A percentile compares a stretch with the other conserved stretches of the same genome.
Conservation (phyloP, 2,888 invertebrate genomes). For the Phalera bucephala region DNA sequence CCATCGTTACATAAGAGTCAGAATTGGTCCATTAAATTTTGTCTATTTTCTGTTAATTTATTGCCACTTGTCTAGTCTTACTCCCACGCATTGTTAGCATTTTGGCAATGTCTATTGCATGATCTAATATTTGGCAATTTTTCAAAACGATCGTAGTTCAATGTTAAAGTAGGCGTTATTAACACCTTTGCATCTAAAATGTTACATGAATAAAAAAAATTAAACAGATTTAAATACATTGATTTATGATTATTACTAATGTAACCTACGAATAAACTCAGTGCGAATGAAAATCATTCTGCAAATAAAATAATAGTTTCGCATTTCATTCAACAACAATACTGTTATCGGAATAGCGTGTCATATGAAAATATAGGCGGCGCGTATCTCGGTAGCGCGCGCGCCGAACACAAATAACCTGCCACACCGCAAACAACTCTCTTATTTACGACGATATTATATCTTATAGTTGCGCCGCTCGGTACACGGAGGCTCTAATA, state of each 20-base stretch:
- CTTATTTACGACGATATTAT: slow-evolving; percentile 76
- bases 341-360: slow-evolving; percentile 18
- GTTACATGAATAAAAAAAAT: background rate
- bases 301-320: no score
- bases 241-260: background rate
- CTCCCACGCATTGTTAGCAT: slow-evolving; percentile 24
- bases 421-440: slow-evolving; percentile 64
- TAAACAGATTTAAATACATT: background rate
- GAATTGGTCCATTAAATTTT: slow-evolving; percentile 11
- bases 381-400: slow-evolving; percentile 72
- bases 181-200: background rate
- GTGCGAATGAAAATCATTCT: no score
- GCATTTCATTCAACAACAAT: background rate
- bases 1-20: background rate
- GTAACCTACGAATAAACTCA: no score
- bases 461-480: slow-evolving; percentile 68
- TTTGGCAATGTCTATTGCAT: slow-evolving; percentile 21
- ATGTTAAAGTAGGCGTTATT: slow-evolving; percentile 7
- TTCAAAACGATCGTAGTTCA: background rate
- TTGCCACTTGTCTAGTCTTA: slow-evolving; percentile 15
- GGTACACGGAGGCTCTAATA: slow-evolving; percentile 75
- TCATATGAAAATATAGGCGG: slow-evolving; percentile 45
- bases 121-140: slow-evolving; percentile 9
- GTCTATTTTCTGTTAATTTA: slow-evolving; percentile 25
- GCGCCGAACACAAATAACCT: slow-evolving; percentile 65